Percentiles rank a stretch among this genome's conserved stretches.
Conservation (phyloP, 2,888 invertebrate species). For the Hoplodrina ambigua region DNA sequence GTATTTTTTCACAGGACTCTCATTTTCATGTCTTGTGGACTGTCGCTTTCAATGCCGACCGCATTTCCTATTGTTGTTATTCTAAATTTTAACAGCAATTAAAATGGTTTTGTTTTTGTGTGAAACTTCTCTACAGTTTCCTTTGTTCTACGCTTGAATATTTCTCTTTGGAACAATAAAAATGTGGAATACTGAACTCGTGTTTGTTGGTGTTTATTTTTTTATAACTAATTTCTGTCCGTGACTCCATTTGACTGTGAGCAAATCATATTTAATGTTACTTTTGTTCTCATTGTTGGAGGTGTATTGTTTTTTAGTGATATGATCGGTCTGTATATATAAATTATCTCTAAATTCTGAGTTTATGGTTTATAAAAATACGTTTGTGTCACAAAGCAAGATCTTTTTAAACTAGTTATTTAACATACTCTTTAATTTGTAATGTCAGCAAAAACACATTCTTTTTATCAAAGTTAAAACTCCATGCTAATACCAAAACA, state of each 20-base stretch:
- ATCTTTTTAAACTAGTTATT: neutral
- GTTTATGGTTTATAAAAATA: neutral
- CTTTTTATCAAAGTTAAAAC: too few relatives aligned
- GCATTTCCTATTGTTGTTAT: conserved; percentile 57
- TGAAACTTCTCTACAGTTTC: conserved; percentile 52
- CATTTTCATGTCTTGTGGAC: conserved; percentile 55
- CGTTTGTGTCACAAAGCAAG: neutral
- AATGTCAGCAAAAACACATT: neutral
- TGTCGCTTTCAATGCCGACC: conserved; percentile 59
- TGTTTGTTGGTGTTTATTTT: conserved; percentile 40
- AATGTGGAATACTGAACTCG: conserved; percentile 47
- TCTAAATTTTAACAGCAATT: conserved; percentile 52
- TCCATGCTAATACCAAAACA: conserved; percentile 1
- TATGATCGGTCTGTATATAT: conserved; percentile 29
- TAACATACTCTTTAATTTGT: neutral
- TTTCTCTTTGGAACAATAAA: conserved; percentile 45
- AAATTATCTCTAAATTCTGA: conserved; percentile 18
- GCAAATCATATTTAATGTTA: conserved; percentile 47
- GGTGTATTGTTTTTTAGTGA: conserved; percentile 50
- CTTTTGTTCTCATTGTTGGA: conserved; percentile 52
- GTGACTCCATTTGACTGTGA: conserved; percentile 44
- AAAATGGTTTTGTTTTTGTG: conserved; percentile 58
- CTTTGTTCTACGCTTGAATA: conserved; percentile 44
- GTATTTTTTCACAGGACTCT: conserved; percentile 64
- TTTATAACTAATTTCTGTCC: conserved; percentile 45